phyloP scores from a whole-genome alignment of 23 tunicate species.

The Ciona savignyi region DNA sequence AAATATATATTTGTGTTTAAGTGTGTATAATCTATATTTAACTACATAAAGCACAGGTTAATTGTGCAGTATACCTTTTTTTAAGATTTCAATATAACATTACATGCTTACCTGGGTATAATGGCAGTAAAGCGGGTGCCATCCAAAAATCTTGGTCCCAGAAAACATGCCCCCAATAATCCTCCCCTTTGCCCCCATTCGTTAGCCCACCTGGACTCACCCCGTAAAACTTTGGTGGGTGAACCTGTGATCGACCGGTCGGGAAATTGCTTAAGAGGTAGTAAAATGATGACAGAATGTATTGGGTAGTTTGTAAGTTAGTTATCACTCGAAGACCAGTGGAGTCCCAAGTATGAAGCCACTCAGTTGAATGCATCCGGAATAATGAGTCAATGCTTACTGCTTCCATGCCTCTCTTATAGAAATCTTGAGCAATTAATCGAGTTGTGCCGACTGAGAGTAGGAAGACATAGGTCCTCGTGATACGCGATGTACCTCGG shows the following conservation, averaged over 20 bases:
- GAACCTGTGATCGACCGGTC: neutral
- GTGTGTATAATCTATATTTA: no score
- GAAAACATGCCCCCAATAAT: constrained; percentile 84
- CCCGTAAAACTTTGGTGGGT: constrained; percentile 52
- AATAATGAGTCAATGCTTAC: constrained; percentile 6
- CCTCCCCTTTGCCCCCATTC: constrained; percentile 46
- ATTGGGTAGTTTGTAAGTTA: neutral
- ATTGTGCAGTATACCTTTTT: no score
- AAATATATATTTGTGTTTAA: no score
- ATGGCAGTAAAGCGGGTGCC: constrained; percentile 70
- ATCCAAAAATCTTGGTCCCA: constrained; percentile 98
- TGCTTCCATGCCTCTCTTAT: constrained; percentile 12
- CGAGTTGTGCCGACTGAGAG: constrained; percentile 8
- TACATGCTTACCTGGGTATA: constrained; percentile 42
- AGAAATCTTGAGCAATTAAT: constrained; percentile 19
- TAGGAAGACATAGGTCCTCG: constrained; percentile 17
- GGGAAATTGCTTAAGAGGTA: constrained; percentile 72
- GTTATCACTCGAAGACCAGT: constrained; percentile 2
- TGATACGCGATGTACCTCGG: neutral
- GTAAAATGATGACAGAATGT: constrained; percentile 40
- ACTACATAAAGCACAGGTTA: no score
- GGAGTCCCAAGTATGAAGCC: constrained; percentile 30
- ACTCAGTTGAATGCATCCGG: constrained; percentile 17
- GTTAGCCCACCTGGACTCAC: constrained; percentile 77
- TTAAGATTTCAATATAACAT: no score